Evolutionary conservation across 2,113 vertebrate species (phyloP).

Genomic region (Microcebus ravelobensis): DNA sequence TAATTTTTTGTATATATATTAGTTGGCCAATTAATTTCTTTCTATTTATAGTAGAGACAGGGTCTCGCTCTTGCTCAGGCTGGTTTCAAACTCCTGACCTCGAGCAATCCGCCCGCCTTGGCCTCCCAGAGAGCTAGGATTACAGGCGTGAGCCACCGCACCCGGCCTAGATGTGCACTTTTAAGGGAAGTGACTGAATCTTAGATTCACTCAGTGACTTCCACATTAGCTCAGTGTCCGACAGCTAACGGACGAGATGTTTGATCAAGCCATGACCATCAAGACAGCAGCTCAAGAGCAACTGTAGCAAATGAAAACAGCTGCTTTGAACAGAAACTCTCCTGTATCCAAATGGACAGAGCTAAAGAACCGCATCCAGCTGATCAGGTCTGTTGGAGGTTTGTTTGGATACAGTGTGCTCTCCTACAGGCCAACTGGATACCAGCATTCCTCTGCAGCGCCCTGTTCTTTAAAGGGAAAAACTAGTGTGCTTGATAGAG

Average conservation of each 20-base stretch:
- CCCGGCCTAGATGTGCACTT: background rate
- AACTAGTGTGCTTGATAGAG: background rate
- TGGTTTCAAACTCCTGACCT: too few relatives aligned
- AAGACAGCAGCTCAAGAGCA: background rate
- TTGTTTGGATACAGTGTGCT: background rate
- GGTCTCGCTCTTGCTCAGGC: too few relatives aligned
- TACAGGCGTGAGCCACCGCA: too few relatives aligned
- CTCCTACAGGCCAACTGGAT: too few relatives aligned
- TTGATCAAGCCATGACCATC: background rate
- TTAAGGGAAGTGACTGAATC: background rate
- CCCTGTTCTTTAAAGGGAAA: background rate
- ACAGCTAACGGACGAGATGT: background rate
- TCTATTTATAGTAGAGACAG: too few relatives aligned
- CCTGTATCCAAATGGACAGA: background rate
- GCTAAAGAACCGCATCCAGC: background rate
- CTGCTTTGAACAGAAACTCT: background rate
- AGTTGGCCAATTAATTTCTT: too few relatives aligned
- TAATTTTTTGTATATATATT: too few relatives aligned
- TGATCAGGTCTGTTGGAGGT: background rate
- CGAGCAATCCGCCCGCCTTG: too few relatives aligned
- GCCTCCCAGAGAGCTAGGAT: too few relatives aligned
- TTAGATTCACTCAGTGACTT: background rate
- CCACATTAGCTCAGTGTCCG: background rate
- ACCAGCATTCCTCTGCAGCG: background rate
- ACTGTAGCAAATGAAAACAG: background rate